Base-by-base conservation (phyloP, 2,113 vertebrate species). In the Acrocephalus kingi region DNA sequence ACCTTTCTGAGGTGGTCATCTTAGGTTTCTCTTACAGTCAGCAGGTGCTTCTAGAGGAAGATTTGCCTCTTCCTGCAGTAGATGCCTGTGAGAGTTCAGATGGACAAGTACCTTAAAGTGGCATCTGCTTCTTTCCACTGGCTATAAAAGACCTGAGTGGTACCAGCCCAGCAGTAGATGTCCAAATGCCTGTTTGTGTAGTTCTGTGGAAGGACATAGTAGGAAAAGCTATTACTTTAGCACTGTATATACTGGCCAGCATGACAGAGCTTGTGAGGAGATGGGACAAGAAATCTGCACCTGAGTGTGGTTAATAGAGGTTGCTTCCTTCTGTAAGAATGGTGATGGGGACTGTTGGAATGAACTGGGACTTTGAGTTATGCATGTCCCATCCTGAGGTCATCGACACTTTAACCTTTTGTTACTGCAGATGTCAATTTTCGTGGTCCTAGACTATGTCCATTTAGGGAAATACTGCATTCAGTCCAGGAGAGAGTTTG, bases 341-440 rank as follows among this genome's bases (percentile, higher is more conserved):
- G 1, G 21, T 80, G 33, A 56, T 71, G 17, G 16, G 52, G 11
- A 48, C 33, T 61, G 9, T 30, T 72, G 61, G 48, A 84, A 72
- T 45, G 15, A 82, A 56, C 41, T 61, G 33, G 18, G 27, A n/a
- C 11, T 78, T 4, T 0, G 35, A 64, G 22, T 80, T 66, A 48
- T 0, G 2, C 13, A n/a, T 74, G 62, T 73, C 43, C 27, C 7
- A 5, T 69, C 15, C 39, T 55, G 25, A 10, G 7, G 3, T 43
- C 10, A 1, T 45, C 31, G 43, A 89, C 7, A 13, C 20, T 61
- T 7, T 54, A 63, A 55, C 9, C 7, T 16, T 75, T 58, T 8
- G 1, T 46, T 54, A 28, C 21, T 54, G 35, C 21, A 62, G 31
- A 73, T 76, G 64, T 78, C 16, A 31, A 7, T 87, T 87, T 93